These are phyloP conservation scores for Fregetta grallaria DNA, from an alignment of 2,113 vertebrate species.

Conservation along the genomic window DNA sequence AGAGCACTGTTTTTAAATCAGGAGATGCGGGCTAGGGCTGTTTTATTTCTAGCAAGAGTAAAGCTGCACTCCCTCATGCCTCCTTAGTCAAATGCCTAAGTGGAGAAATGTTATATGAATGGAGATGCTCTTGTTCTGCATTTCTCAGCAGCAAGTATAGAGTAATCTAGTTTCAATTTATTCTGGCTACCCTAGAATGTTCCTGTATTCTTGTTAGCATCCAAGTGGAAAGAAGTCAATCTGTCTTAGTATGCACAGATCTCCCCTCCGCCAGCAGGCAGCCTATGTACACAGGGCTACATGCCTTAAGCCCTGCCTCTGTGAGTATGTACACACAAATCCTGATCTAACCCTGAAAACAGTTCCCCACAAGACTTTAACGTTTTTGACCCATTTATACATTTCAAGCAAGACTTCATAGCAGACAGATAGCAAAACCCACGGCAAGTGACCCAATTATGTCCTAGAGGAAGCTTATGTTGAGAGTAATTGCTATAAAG, in stretches of 20 bases:
- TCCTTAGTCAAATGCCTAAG: neutral
- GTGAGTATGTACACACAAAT: neutral
- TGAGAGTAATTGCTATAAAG: neutral
- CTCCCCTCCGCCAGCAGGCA: neutral
- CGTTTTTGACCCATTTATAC: neutral
- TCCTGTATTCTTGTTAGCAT: neutral
- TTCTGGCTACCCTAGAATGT: neutral
- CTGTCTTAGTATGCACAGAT: neutral
- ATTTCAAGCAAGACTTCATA: neutral
- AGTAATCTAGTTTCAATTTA: neutral
- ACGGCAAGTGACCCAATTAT: neutral
- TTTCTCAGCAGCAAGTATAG: neutral
- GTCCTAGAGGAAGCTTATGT: neutral
- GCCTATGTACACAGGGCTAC: fast-evolving
- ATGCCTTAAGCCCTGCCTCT: neutral
- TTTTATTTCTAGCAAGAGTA: neutral
- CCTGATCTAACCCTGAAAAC: neutral
- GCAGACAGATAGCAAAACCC: neutral
- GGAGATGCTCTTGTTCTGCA: neutral
- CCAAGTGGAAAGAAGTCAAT: neutral
- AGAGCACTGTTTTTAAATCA: neutral
- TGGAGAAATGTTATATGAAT: neutral
- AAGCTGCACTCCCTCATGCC: neutral
- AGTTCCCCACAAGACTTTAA: neutral
- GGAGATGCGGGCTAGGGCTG: neutral